Evolutionary conservation across 2,888 invertebrate species (phyloP).

Genomic region (Epirrita christyi): DNA sequence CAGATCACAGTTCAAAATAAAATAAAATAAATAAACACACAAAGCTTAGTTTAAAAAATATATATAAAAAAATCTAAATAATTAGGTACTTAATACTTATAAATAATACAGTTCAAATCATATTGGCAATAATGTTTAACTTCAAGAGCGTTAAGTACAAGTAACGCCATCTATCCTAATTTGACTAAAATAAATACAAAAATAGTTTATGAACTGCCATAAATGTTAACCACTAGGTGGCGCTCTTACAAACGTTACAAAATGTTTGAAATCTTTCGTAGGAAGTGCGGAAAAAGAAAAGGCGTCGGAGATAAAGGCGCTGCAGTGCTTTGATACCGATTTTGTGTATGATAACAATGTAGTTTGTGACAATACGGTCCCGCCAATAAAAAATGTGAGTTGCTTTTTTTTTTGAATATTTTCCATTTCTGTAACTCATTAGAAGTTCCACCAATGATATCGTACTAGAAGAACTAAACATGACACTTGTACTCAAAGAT

Average conservation of each 20-base stretch:
- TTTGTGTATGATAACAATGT: too few species aligned
- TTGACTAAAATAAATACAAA: slow-evolving; percentile 15
- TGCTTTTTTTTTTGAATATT: too few species aligned
- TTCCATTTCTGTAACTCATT: too few species aligned
- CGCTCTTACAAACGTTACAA: slow-evolving; percentile 28
- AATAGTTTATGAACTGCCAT: slow-evolving; percentile 34
- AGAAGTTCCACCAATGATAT: too few species aligned
- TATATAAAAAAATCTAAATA: background rate
- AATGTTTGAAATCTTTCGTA: slow-evolving; percentile 7
- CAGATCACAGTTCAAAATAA: slow-evolving; percentile 28
- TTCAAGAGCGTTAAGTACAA: slow-evolving; percentile 20
- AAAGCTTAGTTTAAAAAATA: too few species aligned
- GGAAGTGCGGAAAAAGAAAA: background rate
- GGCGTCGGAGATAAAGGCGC: too few species aligned
- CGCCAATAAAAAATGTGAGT: too few species aligned
- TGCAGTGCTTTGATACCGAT: too few species aligned
- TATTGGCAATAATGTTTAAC: too few species aligned
- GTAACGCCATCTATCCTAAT: slow-evolving; percentile 46
- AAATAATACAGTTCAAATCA: background rate
- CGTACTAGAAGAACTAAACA: too few species aligned
- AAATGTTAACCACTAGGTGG: slow-evolving; percentile 48
- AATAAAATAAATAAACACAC: slow-evolving; percentile 9
- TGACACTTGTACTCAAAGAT: too few species aligned
- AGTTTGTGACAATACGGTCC: too few species aligned
- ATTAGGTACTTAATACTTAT: background rate